A percentile compares a stretch with the other conserved stretches of the same genome.
Evolutionary conservation across 2,888 invertebrate genomes (phyloP).

Genomic region (Calameuta pallipes): DNA sequence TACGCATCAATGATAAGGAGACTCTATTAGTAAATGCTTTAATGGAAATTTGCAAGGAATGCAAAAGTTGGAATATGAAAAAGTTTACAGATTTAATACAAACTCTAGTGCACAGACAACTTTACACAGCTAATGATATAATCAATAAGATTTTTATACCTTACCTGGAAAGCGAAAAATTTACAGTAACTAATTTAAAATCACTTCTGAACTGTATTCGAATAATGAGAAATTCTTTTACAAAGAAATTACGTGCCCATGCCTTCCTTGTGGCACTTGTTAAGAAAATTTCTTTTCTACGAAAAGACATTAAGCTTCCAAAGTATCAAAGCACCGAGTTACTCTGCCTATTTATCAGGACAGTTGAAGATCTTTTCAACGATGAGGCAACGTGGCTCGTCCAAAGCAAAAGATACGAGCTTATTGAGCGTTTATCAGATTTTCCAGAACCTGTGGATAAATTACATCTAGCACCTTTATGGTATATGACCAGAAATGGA

Average conservation of each 20-base stretch:
- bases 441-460: conserved; percentile 49
- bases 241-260: conserved; percentile 19
- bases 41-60: conserved; percentile 32
- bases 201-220: conserved; percentile 34
- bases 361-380: conserved; percentile 31
- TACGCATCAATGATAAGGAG: conserved; percentile 32
- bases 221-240: conserved; percentile 24
- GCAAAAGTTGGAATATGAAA: conserved; percentile 37
- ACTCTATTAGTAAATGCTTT: conserved; percentile 32
- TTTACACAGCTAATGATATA: conserved; percentile 38
- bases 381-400: conserved; percentile 9
- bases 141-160: conserved; percentile 49
- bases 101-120: conserved; percentile 25
- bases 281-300: conserved; percentile 31
- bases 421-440: conserved; percentile 30
- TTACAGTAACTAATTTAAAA: conserved; percentile 28
- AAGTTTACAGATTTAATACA: conserved; percentile 41
- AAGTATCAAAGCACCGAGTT: conserved; percentile 33
- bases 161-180: conserved; percentile 28
- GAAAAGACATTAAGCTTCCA: conserved; percentile 28
- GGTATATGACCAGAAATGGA: conserved; percentile 15
- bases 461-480: conserved; percentile 34
- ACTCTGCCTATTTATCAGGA: conserved; percentile 30
- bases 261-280: conserved; percentile 31
- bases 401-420: conserved; percentile 6